Base-by-base conservation (phyloP, 2,113 vertebrate species). In the Spea bombifrons region DNA sequence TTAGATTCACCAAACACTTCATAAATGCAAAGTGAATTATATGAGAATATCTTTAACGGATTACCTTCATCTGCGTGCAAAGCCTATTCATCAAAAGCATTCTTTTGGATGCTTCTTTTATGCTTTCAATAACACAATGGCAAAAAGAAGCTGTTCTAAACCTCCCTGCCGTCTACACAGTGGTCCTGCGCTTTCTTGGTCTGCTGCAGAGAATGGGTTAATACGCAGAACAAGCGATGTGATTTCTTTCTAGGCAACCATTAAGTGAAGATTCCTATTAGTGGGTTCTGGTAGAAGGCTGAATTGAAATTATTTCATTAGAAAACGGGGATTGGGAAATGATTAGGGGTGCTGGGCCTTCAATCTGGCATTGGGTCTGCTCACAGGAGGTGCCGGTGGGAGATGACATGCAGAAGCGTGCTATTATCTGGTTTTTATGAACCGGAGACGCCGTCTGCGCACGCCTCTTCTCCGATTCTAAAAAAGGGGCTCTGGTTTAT, bases 271-370 rank as follows among this genome's bases (percentile, higher is more conserved):
- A 66, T 78, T 72, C 76, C 76, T 61, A 65, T 72, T 78, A 72
- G 69, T 66, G 53, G 43, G 47, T 12, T 66, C 49, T 73, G 49
- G 44, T 55, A 73, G 52, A 66, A 17, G 43, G 8, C 52, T 49
- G 71, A 68, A 68, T 59, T 50, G 64, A 80, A 63, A 74, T 80
- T 67, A 79, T 79, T 79, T 73, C 73, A 74, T 80, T 80, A 80
- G 49, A 73, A 79, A 72, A 48, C 65, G 57, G 64, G 71, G 52
- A 43, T 68, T 44, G 71, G 17, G 47, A 74, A 80, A 80, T 67
- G 64, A 80, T 80, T 68, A 74, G 70, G 63, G 63, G 61, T 15
- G 49, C 48, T 53, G 61, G 52, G 70, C 71, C 46, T 80, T 68
- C 52, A 68, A 55, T 74, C 65, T 80, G 71, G 64, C 78, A 68